A percentile compares a stretch with the other conserved stretches of the same genome.
Evolutionary conservation across 2,797 vertebrate genomes (phyloP).

Genomic region (Cyclopterus lumpus): DNA sequence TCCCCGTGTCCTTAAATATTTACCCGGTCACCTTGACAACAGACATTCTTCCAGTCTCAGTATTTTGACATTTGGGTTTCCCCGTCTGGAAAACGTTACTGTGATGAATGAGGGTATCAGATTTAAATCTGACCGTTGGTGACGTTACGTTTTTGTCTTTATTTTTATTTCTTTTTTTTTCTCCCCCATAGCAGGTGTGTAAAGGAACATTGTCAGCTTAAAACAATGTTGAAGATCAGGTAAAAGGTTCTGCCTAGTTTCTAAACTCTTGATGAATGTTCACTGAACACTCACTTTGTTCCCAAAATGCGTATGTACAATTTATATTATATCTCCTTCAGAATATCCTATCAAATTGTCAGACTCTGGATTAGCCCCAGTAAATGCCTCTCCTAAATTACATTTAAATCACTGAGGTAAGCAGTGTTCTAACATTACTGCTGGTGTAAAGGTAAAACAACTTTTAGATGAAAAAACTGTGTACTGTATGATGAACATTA

Average conservation of each 20-base stretch:
- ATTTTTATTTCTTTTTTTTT: not conserved
- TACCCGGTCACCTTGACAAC: constrained; percentile 79
- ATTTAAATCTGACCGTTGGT: constrained; percentile 31
- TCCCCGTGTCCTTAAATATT: constrained; percentile 88
- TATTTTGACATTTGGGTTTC: constrained; percentile 53
- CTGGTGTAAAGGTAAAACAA: not conserved
- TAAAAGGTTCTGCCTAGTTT: not conserved
- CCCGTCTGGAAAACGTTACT: constrained; percentile 53
- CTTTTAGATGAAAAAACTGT: no score
- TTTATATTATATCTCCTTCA: not conserved
- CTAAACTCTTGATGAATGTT: not conserved
- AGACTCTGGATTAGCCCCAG: not conserved
- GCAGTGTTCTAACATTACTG: not conserved
- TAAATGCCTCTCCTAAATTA: not conserved
- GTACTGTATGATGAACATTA: not conserved
- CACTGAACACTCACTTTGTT: not conserved
- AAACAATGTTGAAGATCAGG: constrained; percentile 5
- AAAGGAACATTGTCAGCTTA: constrained; percentile 6
- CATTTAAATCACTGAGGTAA: not conserved
- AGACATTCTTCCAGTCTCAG: constrained; percentile 49
- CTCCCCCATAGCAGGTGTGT: constrained; percentile 32
- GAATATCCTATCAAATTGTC: not conserved
- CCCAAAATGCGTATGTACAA: no score
- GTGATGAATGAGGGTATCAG: constrained; percentile 39
- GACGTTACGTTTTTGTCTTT: constrained; percentile 12